Conservation (phyloP, 2,888 invertebrate genomes). For the Brachyopa scutellaris region DNA sequence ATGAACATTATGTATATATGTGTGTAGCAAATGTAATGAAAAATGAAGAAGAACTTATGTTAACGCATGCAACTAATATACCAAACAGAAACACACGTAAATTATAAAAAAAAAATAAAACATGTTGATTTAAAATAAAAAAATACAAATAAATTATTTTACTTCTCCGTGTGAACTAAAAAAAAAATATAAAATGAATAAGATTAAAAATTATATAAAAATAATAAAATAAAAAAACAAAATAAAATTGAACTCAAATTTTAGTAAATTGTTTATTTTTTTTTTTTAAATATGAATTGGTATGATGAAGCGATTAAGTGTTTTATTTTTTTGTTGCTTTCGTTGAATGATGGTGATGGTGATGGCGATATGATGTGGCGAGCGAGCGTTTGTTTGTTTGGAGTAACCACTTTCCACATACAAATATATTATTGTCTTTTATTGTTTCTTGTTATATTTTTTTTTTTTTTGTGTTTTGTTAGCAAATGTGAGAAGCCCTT, state of each 20-base stretch:
- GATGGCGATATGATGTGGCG: slow-evolving; percentile 65
- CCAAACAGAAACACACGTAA: slow-evolving; percentile 16
- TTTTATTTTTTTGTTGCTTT: slow-evolving; percentile 33
- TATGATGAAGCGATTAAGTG: slow-evolving; percentile 68
- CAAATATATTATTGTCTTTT: slow-evolving; percentile 25
- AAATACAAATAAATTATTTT: background rate
- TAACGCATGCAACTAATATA: slow-evolving; percentile 45
- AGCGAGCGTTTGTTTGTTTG: slow-evolving; percentile 36
- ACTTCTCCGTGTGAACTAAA: slow-evolving; percentile 36
- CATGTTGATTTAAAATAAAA: background rate
- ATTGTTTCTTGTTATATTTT: slow-evolving; percentile 27
- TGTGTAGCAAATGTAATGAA: slow-evolving; percentile 56
- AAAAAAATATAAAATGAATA: slow-evolving; percentile 28
- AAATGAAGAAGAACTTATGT: slow-evolving; percentile 17
- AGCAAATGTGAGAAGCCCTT: slow-evolving; percentile 68
- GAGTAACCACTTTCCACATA: slow-evolving; percentile 51
- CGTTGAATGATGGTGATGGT: slow-evolving; percentile 48
- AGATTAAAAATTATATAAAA: slow-evolving; percentile 69
- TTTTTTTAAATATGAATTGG: slow-evolving; percentile 50
- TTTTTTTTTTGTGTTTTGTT: slow-evolving; percentile 51
- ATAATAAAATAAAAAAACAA: slow-evolving; percentile 51
- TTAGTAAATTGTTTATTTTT: slow-evolving; percentile 71
- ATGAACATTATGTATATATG: slow-evolving; percentile 45
- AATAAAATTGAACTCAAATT: slow-evolving; percentile 65
- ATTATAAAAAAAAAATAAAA: slow-evolving; percentile 22